phyloP scores from a whole-genome alignment of 2,113 vertebrate genomes.

The Toxotes jaculatrix region DNA sequence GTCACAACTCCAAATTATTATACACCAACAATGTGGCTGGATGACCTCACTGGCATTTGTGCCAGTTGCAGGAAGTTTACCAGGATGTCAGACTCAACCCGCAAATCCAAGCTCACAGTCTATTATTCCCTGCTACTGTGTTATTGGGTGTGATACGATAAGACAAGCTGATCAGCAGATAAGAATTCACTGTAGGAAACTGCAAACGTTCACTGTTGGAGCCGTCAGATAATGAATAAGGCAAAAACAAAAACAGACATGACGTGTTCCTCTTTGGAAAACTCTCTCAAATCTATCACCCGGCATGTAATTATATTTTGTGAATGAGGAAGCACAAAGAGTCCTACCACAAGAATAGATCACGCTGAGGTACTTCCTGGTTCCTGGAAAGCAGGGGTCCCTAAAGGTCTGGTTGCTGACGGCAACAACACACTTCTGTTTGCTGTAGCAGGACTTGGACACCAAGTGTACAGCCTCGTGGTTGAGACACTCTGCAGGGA shows the following conservation, averaged over 20 bases:
- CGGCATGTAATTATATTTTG: slow-evolving; percentile 6
- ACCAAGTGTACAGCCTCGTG: slow-evolving; percentile 89
- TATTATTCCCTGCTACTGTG: slow-evolving; percentile 53
- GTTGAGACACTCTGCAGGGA: slow-evolving; percentile 90
- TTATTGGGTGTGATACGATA: slow-evolving; percentile 49
- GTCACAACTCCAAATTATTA: slow-evolving; percentile 33
- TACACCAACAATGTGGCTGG: slow-evolving; percentile 41
- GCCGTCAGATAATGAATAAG: background rate
- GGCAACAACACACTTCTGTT: slow-evolving; percentile 89
- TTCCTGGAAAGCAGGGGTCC: slow-evolving; percentile 92
- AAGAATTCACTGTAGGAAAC: slow-evolving; percentile 42
- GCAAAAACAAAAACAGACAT: slow-evolving; percentile 28
- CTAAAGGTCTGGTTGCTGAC: slow-evolving; percentile 89
- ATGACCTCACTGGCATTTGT: slow-evolving; percentile 65
- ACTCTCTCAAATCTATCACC: background rate
- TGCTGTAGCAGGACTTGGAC: slow-evolving; percentile 90
- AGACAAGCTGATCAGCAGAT: slow-evolving; percentile 60
- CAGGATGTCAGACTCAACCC: slow-evolving; percentile 68
- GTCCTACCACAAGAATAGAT: slow-evolving; percentile 93
- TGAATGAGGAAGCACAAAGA: slow-evolving; percentile 49
- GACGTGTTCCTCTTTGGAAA: slow-evolving; percentile 27
- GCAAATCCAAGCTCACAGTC: slow-evolving; percentile 36
- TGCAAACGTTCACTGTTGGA: slow-evolving; percentile 16
- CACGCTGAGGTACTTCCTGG: slow-evolving; percentile 93
- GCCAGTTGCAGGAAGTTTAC: slow-evolving; percentile 74